Evolutionary conservation across 1,140 invertebrate species (phyloP).

Genomic region (Euglossa dilemma): DNA sequence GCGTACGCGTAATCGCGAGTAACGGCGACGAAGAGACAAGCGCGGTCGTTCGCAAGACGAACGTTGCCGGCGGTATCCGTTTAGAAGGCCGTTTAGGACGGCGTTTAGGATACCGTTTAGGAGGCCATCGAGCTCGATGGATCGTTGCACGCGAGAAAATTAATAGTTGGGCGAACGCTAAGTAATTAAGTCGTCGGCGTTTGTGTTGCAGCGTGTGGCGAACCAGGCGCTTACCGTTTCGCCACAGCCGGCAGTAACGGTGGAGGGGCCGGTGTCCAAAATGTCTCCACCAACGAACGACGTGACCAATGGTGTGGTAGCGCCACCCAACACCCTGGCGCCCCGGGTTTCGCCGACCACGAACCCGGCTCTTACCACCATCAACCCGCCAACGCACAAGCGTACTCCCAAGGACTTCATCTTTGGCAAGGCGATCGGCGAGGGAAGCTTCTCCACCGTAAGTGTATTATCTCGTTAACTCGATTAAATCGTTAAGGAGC

Average conservation of each 20-base stretch:
- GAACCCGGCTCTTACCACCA: slow-evolving; percentile 72
- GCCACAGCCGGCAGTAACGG: slow-evolving; percentile 80
- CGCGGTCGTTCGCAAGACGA: no score
- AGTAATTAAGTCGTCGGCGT: slow-evolving; percentile 36
- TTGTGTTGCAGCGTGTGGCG: slow-evolving; percentile 80
- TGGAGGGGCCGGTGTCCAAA: slow-evolving; percentile 81
- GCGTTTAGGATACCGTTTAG: no score
- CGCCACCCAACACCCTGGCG: slow-evolving; percentile 69
- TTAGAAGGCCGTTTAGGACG: no score
- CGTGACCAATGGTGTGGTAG: slow-evolving; percentile 77
- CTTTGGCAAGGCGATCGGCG: slow-evolving; percentile 97
- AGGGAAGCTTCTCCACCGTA: slow-evolving; percentile 97
- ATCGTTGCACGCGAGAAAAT: background rate
- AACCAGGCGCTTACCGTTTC: slow-evolving; percentile 82
- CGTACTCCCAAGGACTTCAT: slow-evolving; percentile 94
- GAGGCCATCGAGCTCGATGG: no score
- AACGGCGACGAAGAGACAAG: no score
- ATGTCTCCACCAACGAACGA: slow-evolving; percentile 82
- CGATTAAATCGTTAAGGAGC: slow-evolving; percentile 32
- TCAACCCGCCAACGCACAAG: slow-evolving; percentile 84
- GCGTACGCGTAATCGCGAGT: no score
- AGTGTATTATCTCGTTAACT: slow-evolving; percentile 69
- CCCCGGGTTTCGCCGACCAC: slow-evolving; percentile 72
- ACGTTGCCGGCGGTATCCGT: no score
- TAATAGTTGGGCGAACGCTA: background rate